phyloP scores from a whole-genome alignment of 23 tunicate species.

The Ascidia mentula region DNA sequence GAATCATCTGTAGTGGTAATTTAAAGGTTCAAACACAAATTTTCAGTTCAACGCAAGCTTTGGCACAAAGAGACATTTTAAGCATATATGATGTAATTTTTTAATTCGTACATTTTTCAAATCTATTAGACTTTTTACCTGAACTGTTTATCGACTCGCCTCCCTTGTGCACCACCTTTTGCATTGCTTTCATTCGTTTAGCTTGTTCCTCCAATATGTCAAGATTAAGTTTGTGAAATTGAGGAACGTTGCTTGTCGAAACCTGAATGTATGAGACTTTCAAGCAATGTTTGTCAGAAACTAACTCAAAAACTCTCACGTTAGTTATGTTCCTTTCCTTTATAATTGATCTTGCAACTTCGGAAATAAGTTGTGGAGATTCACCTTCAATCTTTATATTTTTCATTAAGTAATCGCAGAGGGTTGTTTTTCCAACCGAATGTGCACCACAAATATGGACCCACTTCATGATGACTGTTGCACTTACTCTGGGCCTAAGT shows the following conservation, averaged over 20 bases:
- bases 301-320: not conserved
- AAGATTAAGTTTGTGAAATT: not conserved
- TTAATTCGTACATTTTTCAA: too few species aligned
- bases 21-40: too few species aligned
- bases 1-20: too few species aligned
- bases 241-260: not conserved
- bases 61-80: too few species aligned
- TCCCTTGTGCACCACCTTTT: too few species aligned
- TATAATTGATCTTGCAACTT: conserved; percentile 5
- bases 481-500: too few species aligned
- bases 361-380: not conserved
- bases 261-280: not conserved
- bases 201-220: not conserved
- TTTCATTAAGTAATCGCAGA: not conserved
- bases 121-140: too few species aligned
- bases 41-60: too few species aligned
- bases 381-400: not conserved
- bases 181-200: too few species aligned
- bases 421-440: conserved; percentile 15
- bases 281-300: not conserved
- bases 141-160: too few species aligned
- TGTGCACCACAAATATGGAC: not conserved
- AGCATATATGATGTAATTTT: too few species aligned
- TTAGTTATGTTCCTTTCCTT: conserved; percentile 7
- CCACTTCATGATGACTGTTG: conserved; percentile 3